phyloP scores from a whole-genome alignment of 2,797 vertebrate genomes.

The Sebastes matsubarae region DNA sequence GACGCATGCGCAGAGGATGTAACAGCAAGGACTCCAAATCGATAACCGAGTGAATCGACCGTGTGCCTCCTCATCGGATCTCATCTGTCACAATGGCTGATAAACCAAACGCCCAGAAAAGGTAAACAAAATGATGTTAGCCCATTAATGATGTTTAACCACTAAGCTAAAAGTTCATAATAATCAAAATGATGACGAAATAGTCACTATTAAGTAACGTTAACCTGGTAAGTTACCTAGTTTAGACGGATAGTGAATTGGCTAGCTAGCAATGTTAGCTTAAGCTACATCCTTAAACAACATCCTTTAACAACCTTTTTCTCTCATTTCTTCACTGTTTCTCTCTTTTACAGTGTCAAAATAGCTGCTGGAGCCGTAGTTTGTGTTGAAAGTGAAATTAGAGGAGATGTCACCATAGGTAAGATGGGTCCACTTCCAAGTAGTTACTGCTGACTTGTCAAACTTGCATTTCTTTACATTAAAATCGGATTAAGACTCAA shows the following conservation, averaged over 20 bases:
- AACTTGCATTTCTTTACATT: background rate
- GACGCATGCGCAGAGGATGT: constrained; percentile 40
- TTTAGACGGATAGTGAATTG: background rate
- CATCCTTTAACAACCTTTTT: background rate
- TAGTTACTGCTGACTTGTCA: background rate
- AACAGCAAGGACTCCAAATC: constrained; percentile 49
- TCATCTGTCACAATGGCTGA: constrained; percentile 67
- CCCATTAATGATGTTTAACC: accelerated
- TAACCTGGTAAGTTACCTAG: background rate
- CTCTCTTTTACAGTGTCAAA: constrained; percentile 86
- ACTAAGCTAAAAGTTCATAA: accelerated
- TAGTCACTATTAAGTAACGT: background rate
- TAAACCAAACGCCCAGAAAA: constrained; percentile 75
- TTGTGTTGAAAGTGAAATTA: constrained; percentile 97
- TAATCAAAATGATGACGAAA: background rate
- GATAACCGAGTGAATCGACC: constrained; percentile 52
- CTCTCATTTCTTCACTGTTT: background rate
- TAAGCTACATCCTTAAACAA: background rate
- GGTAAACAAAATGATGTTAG: constrained; percentile 44
- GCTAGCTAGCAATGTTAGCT: constrained; percentile 43
- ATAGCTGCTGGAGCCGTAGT: constrained; percentile 96
- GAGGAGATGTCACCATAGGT: constrained; percentile 97
- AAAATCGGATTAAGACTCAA: background rate
- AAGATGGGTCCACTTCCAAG: constrained; percentile 51
- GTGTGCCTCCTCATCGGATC: constrained; percentile 7